phyloP scores from a whole-genome alignment of 2,888 invertebrate genomes.

The Sylvicola cinctus region DNA sequence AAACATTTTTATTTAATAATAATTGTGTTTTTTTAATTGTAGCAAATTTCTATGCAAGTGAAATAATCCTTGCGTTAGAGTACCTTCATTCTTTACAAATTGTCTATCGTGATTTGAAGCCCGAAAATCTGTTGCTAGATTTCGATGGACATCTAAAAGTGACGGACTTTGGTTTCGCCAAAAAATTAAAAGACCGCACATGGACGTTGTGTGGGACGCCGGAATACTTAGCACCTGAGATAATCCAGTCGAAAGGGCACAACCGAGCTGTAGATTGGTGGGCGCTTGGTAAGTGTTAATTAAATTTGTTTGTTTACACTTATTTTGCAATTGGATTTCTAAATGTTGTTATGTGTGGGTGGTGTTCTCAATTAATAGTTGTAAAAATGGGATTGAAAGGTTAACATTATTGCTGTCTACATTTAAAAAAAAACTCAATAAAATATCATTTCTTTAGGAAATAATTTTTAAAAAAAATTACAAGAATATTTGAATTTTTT shows the following conservation, averaged over 20 bases:
- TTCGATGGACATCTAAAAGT: constrained; percentile 89
- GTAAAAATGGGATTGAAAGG: not conserved
- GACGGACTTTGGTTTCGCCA: constrained; percentile 96
- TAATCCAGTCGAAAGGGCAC: constrained; percentile 94
- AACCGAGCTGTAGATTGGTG: constrained; percentile 99
- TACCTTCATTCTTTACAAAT: constrained; percentile 80
- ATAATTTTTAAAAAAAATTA: no score
- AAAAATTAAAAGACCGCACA: constrained; percentile 81
- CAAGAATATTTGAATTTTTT: no score
- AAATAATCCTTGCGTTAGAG: constrained; percentile 84
- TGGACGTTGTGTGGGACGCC: constrained; percentile 96
- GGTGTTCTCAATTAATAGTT: not conserved
- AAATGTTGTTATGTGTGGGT: no score
- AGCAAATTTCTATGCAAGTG: constrained; percentile 84
- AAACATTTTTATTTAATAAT: not conserved
- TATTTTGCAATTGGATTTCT: not conserved
- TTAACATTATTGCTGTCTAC: no score
- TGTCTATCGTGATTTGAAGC: constrained; percentile 77
- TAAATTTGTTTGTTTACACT: no score
- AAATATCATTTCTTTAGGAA: no score
- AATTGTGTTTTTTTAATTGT: constrained; percentile 9
- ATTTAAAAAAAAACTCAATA: no score
- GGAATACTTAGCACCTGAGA: constrained; percentile 92
- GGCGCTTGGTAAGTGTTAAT: constrained; percentile 60
- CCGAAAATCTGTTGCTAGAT: constrained; percentile 84